These are phyloP conservation scores for Phataginus tricuspis DNA, from an alignment of 2,797 vertebrate genomes.

Conservation along the genomic window DNA sequence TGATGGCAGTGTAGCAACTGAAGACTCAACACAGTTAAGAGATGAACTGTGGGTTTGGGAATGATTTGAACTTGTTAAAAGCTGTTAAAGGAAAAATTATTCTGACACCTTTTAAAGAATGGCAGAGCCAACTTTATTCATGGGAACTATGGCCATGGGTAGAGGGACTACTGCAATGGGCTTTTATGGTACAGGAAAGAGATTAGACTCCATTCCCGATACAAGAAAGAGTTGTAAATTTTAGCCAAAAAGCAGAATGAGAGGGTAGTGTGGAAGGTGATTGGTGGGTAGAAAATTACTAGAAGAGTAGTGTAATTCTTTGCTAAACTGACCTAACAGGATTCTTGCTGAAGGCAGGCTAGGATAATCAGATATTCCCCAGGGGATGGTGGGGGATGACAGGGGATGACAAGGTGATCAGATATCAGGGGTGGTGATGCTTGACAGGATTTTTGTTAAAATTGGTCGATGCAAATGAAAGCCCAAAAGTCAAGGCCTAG, in stretches of 20 bases:
- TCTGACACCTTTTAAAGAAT: not conserved
- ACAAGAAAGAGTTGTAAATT: not conserved
- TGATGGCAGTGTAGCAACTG: not conserved
- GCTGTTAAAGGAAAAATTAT: not conserved
- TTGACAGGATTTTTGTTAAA: conserved; percentile 10
- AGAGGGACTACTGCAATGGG: not conserved
- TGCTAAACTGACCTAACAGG: not conserved
- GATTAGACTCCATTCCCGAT: not conserved
- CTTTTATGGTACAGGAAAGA: not conserved
- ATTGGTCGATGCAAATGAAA: not conserved
- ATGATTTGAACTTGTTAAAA: not conserved
- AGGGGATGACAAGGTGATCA: not conserved
- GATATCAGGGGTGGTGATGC: not conserved
- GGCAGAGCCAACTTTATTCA: not conserved
- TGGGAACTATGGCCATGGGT: not conserved
- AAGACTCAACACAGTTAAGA: not conserved
- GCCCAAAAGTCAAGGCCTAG: not conserved
- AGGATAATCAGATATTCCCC: not conserved
- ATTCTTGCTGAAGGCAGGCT: not conserved
- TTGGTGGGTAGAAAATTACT: not conserved
- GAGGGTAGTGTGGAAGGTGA: not conserved
- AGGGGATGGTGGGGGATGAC: not conserved
- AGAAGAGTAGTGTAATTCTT: not conserved
- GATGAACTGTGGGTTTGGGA: not conserved
- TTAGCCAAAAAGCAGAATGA: not conserved